A percentile compares a stretch with the other conserved stretches of the same genome.
Evolutionary conservation across 2,888 invertebrate genomes (phyloP).

Genomic region (Chaetogeoica ovagalla): DNA sequence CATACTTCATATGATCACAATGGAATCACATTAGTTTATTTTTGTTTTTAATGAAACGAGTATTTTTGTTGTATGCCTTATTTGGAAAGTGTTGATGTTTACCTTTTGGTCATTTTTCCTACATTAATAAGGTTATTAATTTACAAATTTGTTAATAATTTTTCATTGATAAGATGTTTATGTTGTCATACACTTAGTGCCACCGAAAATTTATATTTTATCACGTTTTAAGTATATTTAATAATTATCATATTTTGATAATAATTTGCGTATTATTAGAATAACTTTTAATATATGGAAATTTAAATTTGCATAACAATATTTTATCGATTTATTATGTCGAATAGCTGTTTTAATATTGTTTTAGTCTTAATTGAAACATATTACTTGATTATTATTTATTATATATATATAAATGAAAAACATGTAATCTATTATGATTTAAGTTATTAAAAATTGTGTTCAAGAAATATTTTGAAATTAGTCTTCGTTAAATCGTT

Average conservation of each 20-base stretch:
- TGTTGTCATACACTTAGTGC: conserved; percentile 25
- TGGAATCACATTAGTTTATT: background rate
- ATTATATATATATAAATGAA: background rate
- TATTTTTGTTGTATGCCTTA: conserved; percentile 7
- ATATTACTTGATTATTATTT: background rate
- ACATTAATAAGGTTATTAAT: background rate
- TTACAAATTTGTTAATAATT: background rate
- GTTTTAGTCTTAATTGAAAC: conserved; percentile 6
- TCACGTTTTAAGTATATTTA: background rate
- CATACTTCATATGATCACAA: no score
- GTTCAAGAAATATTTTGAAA: conserved; percentile 42
- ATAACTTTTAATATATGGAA: background rate
- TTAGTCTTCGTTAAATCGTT: conserved; percentile 34
- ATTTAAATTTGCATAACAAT: background rate
- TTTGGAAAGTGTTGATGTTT: conserved; percentile 2
- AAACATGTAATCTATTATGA: background rate
- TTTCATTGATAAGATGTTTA: background rate
- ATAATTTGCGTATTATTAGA: background rate
- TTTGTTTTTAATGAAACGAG: background rate
- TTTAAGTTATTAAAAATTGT: conserved; percentile 30
- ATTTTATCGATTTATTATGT: background rate
- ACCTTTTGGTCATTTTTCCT: conserved; percentile 4
- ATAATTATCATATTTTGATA: background rate
- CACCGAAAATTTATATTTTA: conserved; percentile 18
- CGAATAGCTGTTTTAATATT: conserved; percentile 26